Percentiles rank a stretch among this genome's conserved stretches.
phyloP scores from a whole-genome alignment of 1,140 invertebrate genomes.

The Bombus waltoni region DNA sequence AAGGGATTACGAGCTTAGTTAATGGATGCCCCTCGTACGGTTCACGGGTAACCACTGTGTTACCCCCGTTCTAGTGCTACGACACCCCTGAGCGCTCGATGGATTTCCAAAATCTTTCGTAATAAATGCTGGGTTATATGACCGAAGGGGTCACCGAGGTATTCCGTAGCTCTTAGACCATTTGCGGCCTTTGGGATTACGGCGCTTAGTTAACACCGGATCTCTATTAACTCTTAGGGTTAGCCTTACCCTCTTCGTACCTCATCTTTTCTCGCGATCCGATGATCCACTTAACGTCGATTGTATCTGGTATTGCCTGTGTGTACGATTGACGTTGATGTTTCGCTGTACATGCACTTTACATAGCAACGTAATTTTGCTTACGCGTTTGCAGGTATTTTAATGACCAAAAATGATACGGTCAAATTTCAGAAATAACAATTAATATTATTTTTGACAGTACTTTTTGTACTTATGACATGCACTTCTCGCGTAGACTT shows the following conservation, averaged over 20 bases:
- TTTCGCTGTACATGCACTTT: no score
- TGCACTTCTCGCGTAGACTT: no score
- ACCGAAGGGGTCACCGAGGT: conserved; percentile 45
- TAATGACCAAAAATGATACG: neutral
- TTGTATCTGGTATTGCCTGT: neutral
- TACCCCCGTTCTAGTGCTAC: conserved; percentile 43
- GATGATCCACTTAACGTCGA: neutral
- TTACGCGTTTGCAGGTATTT: no score
- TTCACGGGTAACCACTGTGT: conserved; percentile 64
- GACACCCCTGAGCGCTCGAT: conserved; percentile 68
- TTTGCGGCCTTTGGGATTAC: conserved; percentile 60
- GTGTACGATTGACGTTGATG: no score
- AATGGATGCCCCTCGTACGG: conserved; percentile 77
- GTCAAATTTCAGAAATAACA: neutral
- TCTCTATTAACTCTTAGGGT: conserved; percentile 62
- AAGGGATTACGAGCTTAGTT: conserved; percentile 81
- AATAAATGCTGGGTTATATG: conserved; percentile 74
- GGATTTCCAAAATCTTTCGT: conserved; percentile 77
- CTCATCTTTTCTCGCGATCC: conserved; percentile 17
- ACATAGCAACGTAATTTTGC: no score
- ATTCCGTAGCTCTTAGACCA: conserved; percentile 37
- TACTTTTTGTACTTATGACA: neutral
- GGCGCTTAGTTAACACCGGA: conserved; percentile 61
- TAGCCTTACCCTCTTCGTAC: neutral
- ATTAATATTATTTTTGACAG: neutral